phyloP scores from a whole-genome alignment of 2,797 vertebrate genomes.

The Thaleichthys pacificus region DNA sequence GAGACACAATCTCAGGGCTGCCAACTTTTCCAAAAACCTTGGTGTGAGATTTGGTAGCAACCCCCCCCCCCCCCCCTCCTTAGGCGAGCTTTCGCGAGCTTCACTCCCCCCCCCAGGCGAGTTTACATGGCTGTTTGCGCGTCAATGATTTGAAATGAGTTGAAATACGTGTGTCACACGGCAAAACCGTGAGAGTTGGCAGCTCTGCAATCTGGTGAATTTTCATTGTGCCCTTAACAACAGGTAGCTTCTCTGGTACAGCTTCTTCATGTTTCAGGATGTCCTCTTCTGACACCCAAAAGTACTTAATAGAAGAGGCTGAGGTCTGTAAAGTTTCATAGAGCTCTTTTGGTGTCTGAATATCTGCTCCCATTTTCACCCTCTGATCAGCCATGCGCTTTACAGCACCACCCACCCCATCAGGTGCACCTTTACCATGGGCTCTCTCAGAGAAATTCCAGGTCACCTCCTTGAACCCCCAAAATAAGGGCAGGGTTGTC shows the following conservation, averaged over 20 bases:
- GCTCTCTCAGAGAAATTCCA: not conserved
- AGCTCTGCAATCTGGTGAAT: constrained; percentile 18
- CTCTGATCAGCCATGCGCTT: not conserved
- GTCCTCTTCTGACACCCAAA: constrained; percentile 5
- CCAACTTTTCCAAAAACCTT: too few species aligned
- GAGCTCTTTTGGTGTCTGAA: not conserved
- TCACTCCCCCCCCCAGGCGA: too few species aligned
- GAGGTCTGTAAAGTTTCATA: not conserved
- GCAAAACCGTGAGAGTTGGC: too few species aligned
- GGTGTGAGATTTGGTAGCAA: too few species aligned
- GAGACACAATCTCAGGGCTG: constrained; percentile 7
- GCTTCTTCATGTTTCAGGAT: constrained; percentile 8
- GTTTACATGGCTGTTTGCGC: too few species aligned
- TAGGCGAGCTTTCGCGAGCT: too few species aligned
- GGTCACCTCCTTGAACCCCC: constrained; percentile 6
- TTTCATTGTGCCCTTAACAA: constrained; percentile 19
- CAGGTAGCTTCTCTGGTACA: not conserved
- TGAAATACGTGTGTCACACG: too few species aligned
- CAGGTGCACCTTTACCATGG: not conserved
- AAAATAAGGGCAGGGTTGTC: not conserved
- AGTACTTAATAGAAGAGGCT: not conserved
- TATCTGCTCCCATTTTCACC: constrained; percentile 3
- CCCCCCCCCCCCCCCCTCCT: too few species aligned
- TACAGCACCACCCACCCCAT: too few species aligned
- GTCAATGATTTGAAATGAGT: too few species aligned